phyloP scores from a whole-genome alignment of 64 coral and sea anemone species.

The Hydrozoanthus tunicans region DNA sequence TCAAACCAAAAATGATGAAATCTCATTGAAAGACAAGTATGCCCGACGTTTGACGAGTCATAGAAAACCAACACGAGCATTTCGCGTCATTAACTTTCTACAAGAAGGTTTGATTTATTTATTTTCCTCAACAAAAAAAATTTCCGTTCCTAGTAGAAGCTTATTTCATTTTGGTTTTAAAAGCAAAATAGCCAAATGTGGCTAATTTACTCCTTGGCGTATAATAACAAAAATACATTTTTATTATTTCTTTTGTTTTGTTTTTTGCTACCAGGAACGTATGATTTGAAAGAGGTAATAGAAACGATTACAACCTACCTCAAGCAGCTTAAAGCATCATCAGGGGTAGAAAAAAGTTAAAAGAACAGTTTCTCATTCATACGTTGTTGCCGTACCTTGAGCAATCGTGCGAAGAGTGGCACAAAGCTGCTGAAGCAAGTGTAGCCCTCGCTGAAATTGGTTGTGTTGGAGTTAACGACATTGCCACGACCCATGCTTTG shows the following conservation, averaged over 20 bases:
- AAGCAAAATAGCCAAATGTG: no score
- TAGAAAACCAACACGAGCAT: not conserved
- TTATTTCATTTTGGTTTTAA: no score
- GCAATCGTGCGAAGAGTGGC: not conserved
- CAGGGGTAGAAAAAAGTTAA: no score
- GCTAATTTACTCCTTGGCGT: not conserved
- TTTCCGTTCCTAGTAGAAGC: no score
- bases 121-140: not conserved
- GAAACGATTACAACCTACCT: not conserved
- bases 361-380: not conserved
- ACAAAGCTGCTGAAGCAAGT: not conserved
- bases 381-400: no score
- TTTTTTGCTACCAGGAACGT: not conserved
- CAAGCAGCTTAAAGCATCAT: not conserved
- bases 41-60: not conserved
- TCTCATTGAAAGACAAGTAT: not conserved
- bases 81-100: not conserved
- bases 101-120: not conserved
- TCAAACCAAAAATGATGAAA: not conserved
- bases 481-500: not conserved
- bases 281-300: not conserved
- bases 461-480: not conserved
- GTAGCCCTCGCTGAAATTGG: conserved; percentile 8
- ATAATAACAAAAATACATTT: not conserved
- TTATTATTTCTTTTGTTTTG: no score